These are phyloP conservation scores for Drosophila sp. DNA, from an alignment of 1,140 invertebrate species.

Conservation along the genomic window DNA sequence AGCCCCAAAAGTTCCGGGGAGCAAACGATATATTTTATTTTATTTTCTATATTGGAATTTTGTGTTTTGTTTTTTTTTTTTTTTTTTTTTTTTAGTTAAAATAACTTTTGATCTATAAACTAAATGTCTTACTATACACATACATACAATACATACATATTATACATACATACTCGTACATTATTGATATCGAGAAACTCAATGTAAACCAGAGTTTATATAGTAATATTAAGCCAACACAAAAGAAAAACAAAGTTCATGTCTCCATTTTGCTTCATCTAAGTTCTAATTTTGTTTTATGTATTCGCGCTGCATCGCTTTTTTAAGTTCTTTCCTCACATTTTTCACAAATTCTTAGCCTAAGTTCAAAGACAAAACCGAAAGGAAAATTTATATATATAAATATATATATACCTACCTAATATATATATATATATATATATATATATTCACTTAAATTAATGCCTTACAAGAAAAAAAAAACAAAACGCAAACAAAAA, in stretches of 20 bases:
- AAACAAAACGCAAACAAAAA: conserved; percentile 26
- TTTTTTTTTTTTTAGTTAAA: conserved; percentile 1
- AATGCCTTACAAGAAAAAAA: conserved; percentile 68
- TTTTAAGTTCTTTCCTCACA: neutral
- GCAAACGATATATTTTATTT: conserved; percentile 27
- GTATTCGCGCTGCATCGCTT: conserved; percentile 4
- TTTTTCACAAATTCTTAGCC: neutral
- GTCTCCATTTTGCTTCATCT: neutral
- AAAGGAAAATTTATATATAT: conserved; percentile 46
- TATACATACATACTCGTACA: conserved; percentile 30
- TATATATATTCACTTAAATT: conserved; percentile 56
- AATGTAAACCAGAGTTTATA: conserved; percentile 4
- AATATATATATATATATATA: conserved; percentile 1
- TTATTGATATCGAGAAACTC: conserved; percentile 33
- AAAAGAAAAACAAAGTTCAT: neutral
- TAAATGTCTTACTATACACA: conserved; percentile 56
- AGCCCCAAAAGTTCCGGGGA: neutral
- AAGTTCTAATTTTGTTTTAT: neutral
- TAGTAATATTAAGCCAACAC: conserved; percentile 4
- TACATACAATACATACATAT: conserved; percentile 39
- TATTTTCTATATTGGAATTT: conserved; percentile 17
- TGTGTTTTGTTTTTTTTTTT: too few species aligned
- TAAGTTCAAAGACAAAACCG: conserved; percentile 22
- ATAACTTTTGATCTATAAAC: conserved; percentile 32
- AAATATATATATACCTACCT: neutral